Evolutionary conservation across 2,797 vertebrate species (phyloP), one percentile per base, ranked within the genome.

Genomic region (Tokudaia muenninki): DNA sequence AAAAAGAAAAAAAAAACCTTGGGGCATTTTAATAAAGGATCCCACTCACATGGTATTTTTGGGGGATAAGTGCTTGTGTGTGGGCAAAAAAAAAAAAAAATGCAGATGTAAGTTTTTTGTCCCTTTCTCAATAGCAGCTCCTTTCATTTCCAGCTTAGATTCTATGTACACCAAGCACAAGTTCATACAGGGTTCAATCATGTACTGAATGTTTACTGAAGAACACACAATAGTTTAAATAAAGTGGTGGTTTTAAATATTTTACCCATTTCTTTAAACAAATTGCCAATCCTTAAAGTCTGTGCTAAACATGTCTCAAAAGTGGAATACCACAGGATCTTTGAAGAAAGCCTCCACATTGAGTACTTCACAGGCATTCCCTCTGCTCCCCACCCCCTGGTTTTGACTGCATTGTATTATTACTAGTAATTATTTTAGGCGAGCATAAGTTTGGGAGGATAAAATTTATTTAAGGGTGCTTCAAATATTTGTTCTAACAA

Each of bases 171-270:
- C 98, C 98, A 98, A 98, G 98, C 98, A 98, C 98, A 98, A 98
- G 99, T 99, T 99, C 99, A 99, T 98, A 98, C 98, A 99, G 98
- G 99, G 99, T 99, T 99, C 99, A 99, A 86, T 98, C 98, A 98
- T 98, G 98, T 98, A 98, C 98, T 98, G 98, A 98, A 98, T 98
- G 98, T 99, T 99, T 99, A 98, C 98, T 98, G 98, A 99, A 98
- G 98, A 98, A 98, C 98, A 98, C 98, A 99, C 98, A 99, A 99
- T 98, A 98, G 98, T 98, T 99, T 99, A 99, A 99, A 99, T 98
- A 98, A 99, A 98, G 98, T 97, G 96, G 98, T 16, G 91, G 98
- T 98, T 98, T 99, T 98, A 99, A 99, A 99, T 99, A 99, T 99
- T 99, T 99, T 98, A 98, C 98, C 98, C 98, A 98, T 98, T 99